Base-by-base conservation (phyloP, 2,888 invertebrate genomes). In the Eugnorisma glareosa region DNA sequence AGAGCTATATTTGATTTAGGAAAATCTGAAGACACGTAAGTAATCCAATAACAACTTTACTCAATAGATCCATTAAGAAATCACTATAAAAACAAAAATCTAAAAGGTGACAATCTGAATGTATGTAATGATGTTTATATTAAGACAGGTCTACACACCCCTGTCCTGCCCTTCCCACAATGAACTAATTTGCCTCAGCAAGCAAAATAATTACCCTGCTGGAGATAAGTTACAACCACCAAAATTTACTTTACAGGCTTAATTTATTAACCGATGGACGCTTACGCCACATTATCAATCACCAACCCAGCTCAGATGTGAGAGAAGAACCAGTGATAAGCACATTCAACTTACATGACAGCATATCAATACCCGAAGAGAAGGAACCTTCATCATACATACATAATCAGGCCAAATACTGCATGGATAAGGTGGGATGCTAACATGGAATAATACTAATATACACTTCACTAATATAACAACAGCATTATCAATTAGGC, bases 321-420 rank as follows among this genome's bases (percentile, higher is more conserved):
- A 94, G 94, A 79, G 95, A 96, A 45, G 94, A 95, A 45, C 92
- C 91, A 40, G 78, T 90, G 43, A 81, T 91, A 18, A 92, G 90
- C 75, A 88, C 92, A 72, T 94, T 93, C 63, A 93, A 88, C 82
- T 89, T 95, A 81, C 94, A 95, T 91, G 96, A 93, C 76, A 91
- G 91, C 31, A 94, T 95, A 77, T 83, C 91, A 35, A 94, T 96
- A 82, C 95, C 95, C 89, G 97, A 97, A 37, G 96, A 95, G 72
- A 95, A 97, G 89, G 95, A 97, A 91, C 95, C 97, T 72, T 93
- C 97, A 6, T 98, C 97, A 80, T 97, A 98, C 89, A 98, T 98
- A 90, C 98, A 98, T 91, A 96, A 97, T 31, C 97, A 97, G 83
- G 98, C 98, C 63, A 97, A 98, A 93, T 99, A 98, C 92, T 99